Evolutionary conservation across 2,113 vertebrate species (phyloP).

Genomic region (Phoenicopterus ruber): DNA sequence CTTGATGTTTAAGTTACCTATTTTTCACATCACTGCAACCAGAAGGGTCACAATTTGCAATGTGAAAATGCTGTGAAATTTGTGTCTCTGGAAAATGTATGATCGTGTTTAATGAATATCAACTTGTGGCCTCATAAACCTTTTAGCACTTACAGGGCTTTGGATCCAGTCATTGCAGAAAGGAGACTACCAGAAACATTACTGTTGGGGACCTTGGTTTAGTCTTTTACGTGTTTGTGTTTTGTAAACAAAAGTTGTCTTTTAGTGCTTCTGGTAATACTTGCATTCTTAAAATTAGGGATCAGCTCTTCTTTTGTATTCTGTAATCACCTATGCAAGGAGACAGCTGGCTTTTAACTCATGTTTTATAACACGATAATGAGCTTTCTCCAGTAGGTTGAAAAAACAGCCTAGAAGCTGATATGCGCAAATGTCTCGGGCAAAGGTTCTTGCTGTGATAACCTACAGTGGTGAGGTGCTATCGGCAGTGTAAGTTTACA

Average conservation of each 20-base stretch:
- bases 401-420: background rate
- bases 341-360: background rate
- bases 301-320: background rate
- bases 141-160: background rate
- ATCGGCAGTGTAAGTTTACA: background rate
- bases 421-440: fast-evolving
- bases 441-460: background rate
- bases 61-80: background rate
- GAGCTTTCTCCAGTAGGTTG: background rate
- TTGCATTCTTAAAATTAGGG: background rate
- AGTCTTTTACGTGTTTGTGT: background rate
- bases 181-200: too few species aligned
- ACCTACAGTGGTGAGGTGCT: background rate
- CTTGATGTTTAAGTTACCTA: background rate
- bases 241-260: background rate
- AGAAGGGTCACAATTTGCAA: background rate
- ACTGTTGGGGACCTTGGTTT: background rate
- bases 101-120: too few species aligned
- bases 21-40: background rate
- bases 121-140: background rate
- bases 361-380: too few species aligned
- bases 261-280: background rate
- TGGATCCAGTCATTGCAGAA: background rate
- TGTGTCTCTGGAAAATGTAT: background rate
- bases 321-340: background rate